These are phyloP conservation scores for Coccyzus lansbergi DNA, from an alignment of 2,797 vertebrate genomes.

Conservation along the genomic window DNA sequence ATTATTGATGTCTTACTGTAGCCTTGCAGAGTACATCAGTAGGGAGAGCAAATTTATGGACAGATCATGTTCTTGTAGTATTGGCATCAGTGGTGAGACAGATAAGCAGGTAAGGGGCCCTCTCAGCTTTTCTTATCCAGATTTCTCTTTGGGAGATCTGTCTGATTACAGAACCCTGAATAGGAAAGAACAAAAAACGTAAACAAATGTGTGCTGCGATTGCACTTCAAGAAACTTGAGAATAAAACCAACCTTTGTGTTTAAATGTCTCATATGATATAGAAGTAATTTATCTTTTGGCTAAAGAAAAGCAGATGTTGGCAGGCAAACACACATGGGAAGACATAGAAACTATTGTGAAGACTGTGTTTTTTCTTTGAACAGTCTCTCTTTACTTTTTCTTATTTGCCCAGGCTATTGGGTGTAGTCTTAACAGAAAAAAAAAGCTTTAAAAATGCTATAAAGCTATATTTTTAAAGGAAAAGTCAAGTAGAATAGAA, in stretches of 20 bases:
- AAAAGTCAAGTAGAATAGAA: not conserved
- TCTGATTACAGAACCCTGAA: not conserved
- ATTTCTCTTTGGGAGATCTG: not conserved
- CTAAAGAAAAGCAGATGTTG: constrained; percentile 41
- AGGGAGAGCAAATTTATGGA: not conserved
- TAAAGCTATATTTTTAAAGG: not conserved
- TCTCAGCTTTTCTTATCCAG: not conserved
- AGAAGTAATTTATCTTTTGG: not conserved
- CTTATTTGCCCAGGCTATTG: not conserved
- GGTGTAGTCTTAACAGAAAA: not conserved
- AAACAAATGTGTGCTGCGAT: not conserved
- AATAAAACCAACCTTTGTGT: not conserved
- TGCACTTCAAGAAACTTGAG: not conserved
- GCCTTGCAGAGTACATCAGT: not conserved
- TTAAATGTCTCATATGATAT: not conserved
- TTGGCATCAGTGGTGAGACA: not conserved
- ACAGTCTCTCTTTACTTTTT: not conserved
- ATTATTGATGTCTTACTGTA: not conserved
- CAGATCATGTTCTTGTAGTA: not conserved
- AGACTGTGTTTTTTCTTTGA: not conserved
- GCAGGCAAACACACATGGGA: not conserved
- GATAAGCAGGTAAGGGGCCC: not conserved
- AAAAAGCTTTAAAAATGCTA: not conserved
- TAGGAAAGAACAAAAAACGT: not conserved
- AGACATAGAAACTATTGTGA: not conserved